A percentile compares a stretch with the other conserved stretches of the same genome.
phyloP scores from a whole-genome alignment of 2,888 invertebrate species.

The Drosophila putrida region DNA sequence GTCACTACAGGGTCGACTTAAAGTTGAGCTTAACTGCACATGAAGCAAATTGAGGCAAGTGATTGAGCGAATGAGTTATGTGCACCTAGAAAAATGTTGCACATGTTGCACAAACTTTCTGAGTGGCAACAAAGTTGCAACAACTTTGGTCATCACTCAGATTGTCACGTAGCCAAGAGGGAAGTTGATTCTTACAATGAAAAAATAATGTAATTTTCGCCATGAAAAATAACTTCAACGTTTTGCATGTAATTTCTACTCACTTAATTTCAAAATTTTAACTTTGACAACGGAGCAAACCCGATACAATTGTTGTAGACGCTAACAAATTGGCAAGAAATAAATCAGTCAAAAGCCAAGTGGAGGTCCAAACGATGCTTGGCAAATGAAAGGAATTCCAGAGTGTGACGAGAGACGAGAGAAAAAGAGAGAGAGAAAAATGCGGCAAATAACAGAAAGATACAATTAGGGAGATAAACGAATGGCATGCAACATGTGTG shows the following conservation, averaged over 20 bases:
- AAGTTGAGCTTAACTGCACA: neutral
- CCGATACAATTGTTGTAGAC: conserved; percentile 30
- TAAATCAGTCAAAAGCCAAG: conserved; percentile 56
- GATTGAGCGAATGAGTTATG: conserved; percentile 12
- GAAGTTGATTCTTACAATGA: conserved; percentile 11
- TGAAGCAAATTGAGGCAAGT: neutral
- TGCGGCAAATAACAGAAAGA: conserved; percentile 23
- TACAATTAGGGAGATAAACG: conserved; percentile 42
- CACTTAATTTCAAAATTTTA: conserved; percentile 21
- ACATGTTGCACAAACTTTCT: neutral
- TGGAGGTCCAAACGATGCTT: conserved; percentile 1
- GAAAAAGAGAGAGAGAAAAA: conserved; percentile 3
- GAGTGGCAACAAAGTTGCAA: conserved; percentile 32
- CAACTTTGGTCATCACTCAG: conserved; percentile 34
- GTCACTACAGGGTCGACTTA: neutral
- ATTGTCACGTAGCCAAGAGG: conserved; percentile 30
- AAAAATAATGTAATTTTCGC: conserved; percentile 10
- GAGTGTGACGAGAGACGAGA: neutral
- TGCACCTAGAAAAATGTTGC: neutral
- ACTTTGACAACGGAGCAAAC: conserved; percentile 34
- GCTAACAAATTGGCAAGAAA: conserved; percentile 55
- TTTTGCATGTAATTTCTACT: conserved; percentile 29
- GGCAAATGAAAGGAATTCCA: conserved; percentile 4
- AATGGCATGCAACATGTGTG: conserved; percentile 19
- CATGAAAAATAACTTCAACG: conserved; percentile 31